Base-by-base conservation (phyloP, 35 echinoderm and acorn worm species). In the Apostichopus japonicus region DNA sequence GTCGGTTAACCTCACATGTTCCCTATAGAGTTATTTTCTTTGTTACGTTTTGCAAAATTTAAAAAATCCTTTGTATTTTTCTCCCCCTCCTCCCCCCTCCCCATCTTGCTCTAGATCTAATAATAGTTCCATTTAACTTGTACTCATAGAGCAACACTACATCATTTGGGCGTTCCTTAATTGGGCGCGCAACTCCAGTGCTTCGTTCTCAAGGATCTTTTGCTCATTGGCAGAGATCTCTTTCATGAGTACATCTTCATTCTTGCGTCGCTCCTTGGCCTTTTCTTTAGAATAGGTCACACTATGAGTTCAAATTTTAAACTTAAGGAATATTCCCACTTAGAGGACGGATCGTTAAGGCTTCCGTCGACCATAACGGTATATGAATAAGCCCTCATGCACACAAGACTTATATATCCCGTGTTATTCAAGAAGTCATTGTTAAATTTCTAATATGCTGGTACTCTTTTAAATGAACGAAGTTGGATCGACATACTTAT, bases 371-470 rank as follows among this genome's bases (percentile, higher is more conserved):
- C 22, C 11, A 33, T 13, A 33, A 19, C 51, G 10, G 5, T 54
- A 58, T 86, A 86, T 13, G 55, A 9, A 5, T 55, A 16, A 44
- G 33, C 33, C 33, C 33, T 44, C 0, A n/a, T n/a, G n/a, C n/a
- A 44, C 33, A 44, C 33, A 44, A 44, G 33, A 44, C 33, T 44
- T 44, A 44, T 44, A 44, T 44, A 44, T 44, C 33, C 33, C 0
- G 33, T 44, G 52, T 55, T 6, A 53, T 53, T 53, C 24, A 19
- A 87, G 10, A 58, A 67, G n/a, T 6, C 16, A 62, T 23, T 87
- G 22, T 55, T 86, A 8, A 87, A 58, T 58, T 87, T 87, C 83
- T 55, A 87, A 65, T 57, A 87, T 7, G 17, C 56, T 9, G 86
- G 86, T 8, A 54, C 86, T 10, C 58, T 54, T 62, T 24, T 62